Percentiles rank a stretch among this genome's conserved stretches.
Evolutionary conservation across 92 coral and sea anemone genomes (phyloP).

Genomic region (Parazoanthus darwini): DNA sequence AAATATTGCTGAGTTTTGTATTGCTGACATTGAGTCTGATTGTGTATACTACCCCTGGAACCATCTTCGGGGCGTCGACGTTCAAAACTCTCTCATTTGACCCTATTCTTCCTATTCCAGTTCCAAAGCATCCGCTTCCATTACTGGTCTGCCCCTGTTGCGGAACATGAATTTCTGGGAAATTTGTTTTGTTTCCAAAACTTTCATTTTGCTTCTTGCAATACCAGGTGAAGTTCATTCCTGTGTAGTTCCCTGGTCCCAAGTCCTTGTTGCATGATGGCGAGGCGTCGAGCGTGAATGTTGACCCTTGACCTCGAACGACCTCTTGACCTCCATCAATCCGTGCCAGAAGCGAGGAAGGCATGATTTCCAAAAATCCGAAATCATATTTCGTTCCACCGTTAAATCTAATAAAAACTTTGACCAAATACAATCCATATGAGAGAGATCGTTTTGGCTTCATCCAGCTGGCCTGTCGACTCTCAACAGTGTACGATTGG

Average conservation of each 20-base stretch:
- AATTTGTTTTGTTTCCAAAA: conserved; percentile 2
- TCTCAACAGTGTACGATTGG: conserved; percentile 13
- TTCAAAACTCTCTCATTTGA: not conserved
- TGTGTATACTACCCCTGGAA: conserved; percentile 7
- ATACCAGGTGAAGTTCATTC: conserved; percentile 29
- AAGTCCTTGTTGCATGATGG: conserved; percentile 10
- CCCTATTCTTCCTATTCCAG: conserved; percentile 18
- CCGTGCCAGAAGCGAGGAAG: conserved; percentile 19
- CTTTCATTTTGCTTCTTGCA: conserved; percentile 34
- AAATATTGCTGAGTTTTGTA: not conserved
- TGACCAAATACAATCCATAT: conserved; percentile 12
- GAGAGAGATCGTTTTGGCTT: conserved; percentile 9
- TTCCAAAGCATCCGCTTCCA: conserved; percentile 34
- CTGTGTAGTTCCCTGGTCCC: conserved; percentile 11
- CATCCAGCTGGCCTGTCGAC: conserved; percentile 10
- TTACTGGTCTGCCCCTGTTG: not conserved
- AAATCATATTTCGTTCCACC: conserved; percentile 20
- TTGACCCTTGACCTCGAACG: conserved; percentile 5
- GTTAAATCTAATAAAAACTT: not conserved
- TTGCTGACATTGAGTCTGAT: conserved; percentile 11
- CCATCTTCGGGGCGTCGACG: not conserved
- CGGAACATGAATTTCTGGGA: conserved; percentile 10
- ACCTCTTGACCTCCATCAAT: conserved; percentile 32
- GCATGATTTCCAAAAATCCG: conserved; percentile 16
- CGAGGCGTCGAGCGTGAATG: conserved; percentile 20